These are phyloP conservation scores for Cephalotes varians DNA, from an alignment of 2,888 invertebrate species.

Conservation along the genomic window DNA sequence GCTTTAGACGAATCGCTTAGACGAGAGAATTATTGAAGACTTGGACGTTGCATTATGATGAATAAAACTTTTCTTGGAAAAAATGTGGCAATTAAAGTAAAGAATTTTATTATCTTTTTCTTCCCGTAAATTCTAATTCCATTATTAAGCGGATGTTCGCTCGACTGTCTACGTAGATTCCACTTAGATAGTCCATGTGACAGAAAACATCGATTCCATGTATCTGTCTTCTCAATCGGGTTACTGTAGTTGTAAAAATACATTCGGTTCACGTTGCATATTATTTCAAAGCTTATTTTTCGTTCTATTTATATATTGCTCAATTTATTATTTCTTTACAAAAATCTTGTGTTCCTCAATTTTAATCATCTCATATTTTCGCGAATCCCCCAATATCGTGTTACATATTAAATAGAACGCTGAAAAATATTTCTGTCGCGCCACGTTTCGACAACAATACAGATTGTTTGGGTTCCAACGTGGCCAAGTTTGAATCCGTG, in stretches of 20 bases:
- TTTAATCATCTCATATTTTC: slow-evolving; percentile 8
- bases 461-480: background rate
- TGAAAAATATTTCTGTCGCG: background rate
- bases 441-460: background rate
- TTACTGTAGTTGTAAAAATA: no score
- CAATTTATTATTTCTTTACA: background rate
- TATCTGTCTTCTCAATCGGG: no score
- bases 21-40: background rate
- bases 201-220: no score
- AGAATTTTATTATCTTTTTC: background rate
- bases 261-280: background rate
- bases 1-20: background rate
- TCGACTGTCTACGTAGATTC: no score
- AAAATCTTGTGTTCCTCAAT: background rate
- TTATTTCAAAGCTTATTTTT: background rate
- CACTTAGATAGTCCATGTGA: no score
- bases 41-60: background rate
- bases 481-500: background rate
- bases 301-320: background rate
- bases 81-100: background rate
- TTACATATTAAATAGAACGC: background rate
- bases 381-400: background rate
- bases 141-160: no score
- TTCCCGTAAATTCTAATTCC: background rate
- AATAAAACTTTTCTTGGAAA: background rate